Evolutionary conservation across 2,113 vertebrate genomes (phyloP).

Genomic region (Lophotis ruficrista): DNA sequence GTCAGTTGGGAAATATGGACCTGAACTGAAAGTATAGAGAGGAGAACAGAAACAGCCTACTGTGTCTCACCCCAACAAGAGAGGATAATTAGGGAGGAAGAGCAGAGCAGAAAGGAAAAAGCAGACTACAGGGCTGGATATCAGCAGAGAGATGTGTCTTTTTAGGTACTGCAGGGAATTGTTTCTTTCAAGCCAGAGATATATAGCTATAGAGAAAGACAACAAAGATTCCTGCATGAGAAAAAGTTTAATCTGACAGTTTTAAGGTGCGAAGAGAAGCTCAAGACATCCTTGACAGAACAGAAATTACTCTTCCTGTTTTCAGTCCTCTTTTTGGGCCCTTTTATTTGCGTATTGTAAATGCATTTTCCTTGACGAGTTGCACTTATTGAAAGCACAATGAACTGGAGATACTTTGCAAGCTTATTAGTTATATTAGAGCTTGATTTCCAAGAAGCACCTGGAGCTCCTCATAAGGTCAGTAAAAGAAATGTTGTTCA

Average conservation of each 20-base stretch:
- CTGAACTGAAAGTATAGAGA: not conserved
- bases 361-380: not conserved
- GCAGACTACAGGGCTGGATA: not conserved
- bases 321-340: not conserved
- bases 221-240: not conserved
- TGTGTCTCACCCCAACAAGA: not conserved
- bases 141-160: not conserved
- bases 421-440: not conserved
- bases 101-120: not conserved
- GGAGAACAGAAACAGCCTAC: not conserved
- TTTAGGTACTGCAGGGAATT: not conserved
- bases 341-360: not conserved
- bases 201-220: not conserved
- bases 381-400: not conserved
- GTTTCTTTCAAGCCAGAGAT: not conserved
- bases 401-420: not conserved
- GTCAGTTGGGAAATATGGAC: not conserved
- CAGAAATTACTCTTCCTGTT: not conserved
- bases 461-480: not conserved
- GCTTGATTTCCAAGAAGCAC: not conserved
- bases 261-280: not conserved
- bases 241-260: not conserved
- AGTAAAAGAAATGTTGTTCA: not conserved
- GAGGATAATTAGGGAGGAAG: not conserved
- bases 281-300: not conserved